Percentiles rank a stretch among this genome's conserved stretches.
These are phyloP conservation scores for Aurelia sp. DNA, from an alignment of 30 jellyfish, hydroid and myxozoan species.

Conservation along the genomic window DNA sequence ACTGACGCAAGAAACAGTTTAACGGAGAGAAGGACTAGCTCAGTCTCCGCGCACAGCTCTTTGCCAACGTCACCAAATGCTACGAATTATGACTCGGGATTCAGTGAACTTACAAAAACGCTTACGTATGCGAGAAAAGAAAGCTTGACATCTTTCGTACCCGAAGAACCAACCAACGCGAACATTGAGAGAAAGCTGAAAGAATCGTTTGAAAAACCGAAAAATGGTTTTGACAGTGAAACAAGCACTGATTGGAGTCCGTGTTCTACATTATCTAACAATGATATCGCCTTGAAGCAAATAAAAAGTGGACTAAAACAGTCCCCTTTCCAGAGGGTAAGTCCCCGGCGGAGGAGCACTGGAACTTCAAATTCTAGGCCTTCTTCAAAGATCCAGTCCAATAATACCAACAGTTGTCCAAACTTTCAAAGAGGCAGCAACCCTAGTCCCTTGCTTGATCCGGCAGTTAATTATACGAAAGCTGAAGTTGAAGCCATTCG, in stretches of 20 bases:
- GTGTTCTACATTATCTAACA: conserved; percentile 66
- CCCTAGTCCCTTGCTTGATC: conserved; percentile 12
- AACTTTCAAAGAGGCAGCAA: conserved; percentile 39
- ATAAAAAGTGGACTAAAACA: conserved; percentile 17
- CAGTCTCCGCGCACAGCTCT: conserved; percentile 53
- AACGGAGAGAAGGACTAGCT: conserved; percentile 24
- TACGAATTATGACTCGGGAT: conserved; percentile 63
- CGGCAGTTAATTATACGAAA: conserved; percentile 34
- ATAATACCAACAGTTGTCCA: conserved; percentile 63
- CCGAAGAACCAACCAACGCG: conserved; percentile 28
- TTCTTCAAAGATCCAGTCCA: background rate
- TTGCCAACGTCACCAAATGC: conserved; percentile 60
- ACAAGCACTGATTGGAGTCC: conserved; percentile 96
- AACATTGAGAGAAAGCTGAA: conserved; percentile 37
- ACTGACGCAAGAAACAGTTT: background rate
- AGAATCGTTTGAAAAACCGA: conserved; percentile 33
- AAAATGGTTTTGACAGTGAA: conserved; percentile 69
- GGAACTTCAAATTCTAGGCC: conserved; percentile 46
- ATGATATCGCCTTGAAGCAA: conserved; percentile 22
- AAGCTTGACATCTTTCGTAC: conserved; percentile 16
- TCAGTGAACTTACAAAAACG: conserved; percentile 57
- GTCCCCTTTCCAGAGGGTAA: conserved; percentile 36
- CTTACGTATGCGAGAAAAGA: conserved; percentile 27
- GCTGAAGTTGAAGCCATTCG: conserved; percentile 76
- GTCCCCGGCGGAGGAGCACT: conserved; percentile 65